phyloP scores from a whole-genome alignment of 2,797 vertebrate genomes.

The Pangasius krempfi region DNA sequence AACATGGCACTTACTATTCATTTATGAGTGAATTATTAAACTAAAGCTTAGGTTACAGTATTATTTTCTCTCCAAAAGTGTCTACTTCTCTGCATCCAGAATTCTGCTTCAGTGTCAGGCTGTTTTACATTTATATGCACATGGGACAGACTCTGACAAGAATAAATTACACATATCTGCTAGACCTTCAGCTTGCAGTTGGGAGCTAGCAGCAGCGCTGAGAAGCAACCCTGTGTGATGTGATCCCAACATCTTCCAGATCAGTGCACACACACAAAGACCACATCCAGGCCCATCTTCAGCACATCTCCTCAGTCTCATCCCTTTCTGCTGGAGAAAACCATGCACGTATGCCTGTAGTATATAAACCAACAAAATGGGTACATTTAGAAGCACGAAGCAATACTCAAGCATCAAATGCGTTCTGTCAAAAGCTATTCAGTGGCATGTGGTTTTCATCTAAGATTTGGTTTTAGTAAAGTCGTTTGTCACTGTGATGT shows the following conservation, averaged over 20 bases:
- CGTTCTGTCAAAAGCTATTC: constrained; percentile 5
- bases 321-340: constrained; percentile 54
- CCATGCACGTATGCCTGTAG: constrained; percentile 49
- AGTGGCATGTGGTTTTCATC: constrained; percentile 12
- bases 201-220: constrained; percentile 55
- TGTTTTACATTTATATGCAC: constrained; percentile 72
- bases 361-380: constrained; percentile 2
- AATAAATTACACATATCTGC: constrained; percentile 66
- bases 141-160: constrained; percentile 69
- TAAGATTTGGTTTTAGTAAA: neutral
- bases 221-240: constrained; percentile 58
- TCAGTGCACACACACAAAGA: constrained; percentile 60
- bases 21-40: constrained; percentile 46
- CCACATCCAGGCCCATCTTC: constrained; percentile 48
- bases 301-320: constrained; percentile 52
- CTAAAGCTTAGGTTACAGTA: constrained; percentile 36
- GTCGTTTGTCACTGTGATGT: neutral
- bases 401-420: constrained; percentile 26
- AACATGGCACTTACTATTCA: neutral
- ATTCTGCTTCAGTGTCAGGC: constrained; percentile 68
- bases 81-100: constrained; percentile 54
- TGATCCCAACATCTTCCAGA: constrained; percentile 64
- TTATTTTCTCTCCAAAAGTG: constrained; percentile 38
- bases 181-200: constrained; percentile 66
- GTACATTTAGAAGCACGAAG: neutral